Conservation (phyloP, 1,140 invertebrate genomes). For the Drosophila funebris region DNA sequence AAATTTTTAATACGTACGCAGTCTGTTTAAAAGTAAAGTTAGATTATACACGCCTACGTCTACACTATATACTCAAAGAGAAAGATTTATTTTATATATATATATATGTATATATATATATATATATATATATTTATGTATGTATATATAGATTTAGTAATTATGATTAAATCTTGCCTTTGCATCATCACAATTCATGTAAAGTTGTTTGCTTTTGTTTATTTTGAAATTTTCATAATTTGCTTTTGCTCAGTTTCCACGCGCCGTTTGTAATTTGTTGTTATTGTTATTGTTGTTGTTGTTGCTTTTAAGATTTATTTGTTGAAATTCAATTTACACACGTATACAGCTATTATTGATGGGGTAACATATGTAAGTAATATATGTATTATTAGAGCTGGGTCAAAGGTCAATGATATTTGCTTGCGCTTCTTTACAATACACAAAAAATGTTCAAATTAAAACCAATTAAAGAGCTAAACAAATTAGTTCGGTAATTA, state of each 20-base stretch:
- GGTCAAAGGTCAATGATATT: slow-evolving; percentile 44
- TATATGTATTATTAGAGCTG: slow-evolving; percentile 17
- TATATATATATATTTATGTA: slow-evolving; percentile 57
- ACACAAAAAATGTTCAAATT: slow-evolving; percentile 57
- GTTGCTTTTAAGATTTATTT: slow-evolving; percentile 16
- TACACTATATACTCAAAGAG: slow-evolving; percentile 63
- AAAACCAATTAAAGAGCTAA: slow-evolving; percentile 76
- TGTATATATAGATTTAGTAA: slow-evolving; percentile 78
- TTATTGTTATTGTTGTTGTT: slow-evolving; percentile 30
- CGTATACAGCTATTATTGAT: slow-evolving; percentile 67
- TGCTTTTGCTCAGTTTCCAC: slow-evolving; percentile 70
- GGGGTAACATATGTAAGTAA: slow-evolving; percentile 34
- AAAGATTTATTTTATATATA: no score
- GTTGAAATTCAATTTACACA: slow-evolving; percentile 62
- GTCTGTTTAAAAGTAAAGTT: slow-evolving; percentile 82
- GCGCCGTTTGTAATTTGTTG: slow-evolving; percentile 57
- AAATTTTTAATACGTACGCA: slow-evolving; percentile 82
- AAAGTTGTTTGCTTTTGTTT: slow-evolving; percentile 52
- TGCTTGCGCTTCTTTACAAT: slow-evolving; percentile 64
- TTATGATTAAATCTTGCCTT: slow-evolving; percentile 83
- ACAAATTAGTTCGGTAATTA: slow-evolving; percentile 71
- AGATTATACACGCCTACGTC: slow-evolving; percentile 78
- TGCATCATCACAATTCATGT: slow-evolving; percentile 82
- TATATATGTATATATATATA: slow-evolving; percentile 63
- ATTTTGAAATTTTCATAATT: slow-evolving; percentile 54